These are phyloP conservation scores for Penelope pileata DNA, from an alignment of 2,113 vertebrate species.

Conservation along the genomic window DNA sequence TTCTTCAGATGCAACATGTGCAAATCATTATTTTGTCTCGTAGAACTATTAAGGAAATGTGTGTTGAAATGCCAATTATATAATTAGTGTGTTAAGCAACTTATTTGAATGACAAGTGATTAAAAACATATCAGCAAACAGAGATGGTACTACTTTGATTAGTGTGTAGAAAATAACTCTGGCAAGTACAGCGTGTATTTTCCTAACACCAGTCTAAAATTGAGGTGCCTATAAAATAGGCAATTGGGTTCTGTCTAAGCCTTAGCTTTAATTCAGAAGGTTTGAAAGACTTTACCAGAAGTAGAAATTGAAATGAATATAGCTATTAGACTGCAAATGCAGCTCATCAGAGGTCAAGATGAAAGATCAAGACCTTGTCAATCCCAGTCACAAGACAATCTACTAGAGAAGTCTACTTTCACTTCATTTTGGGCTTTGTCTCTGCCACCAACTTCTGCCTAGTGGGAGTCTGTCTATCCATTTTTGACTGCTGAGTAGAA, in stretches of 20 bases:
- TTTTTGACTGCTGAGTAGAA: constrained; percentile 36
- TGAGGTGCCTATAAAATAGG: neutral
- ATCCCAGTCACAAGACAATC: neutral
- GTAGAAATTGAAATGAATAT: neutral
- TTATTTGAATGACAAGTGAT: constrained; percentile 19
- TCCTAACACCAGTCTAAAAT: neutral
- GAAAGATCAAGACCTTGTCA: neutral
- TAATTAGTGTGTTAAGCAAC: constrained; percentile 47
- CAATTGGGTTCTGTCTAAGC: neutral
- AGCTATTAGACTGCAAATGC: neutral
- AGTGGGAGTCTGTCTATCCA: neutral
- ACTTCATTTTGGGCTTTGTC: neutral
- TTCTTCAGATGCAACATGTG: constrained; percentile 36
- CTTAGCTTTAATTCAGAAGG: neutral
- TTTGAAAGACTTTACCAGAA: neutral
- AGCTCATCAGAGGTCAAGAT: neutral
- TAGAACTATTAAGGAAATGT: constrained; percentile 17
- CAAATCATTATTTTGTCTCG: constrained; percentile 46
- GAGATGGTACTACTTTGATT: neutral
- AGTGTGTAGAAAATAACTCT: neutral
- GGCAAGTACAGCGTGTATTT: neutral
- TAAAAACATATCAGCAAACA: constrained; percentile 12
- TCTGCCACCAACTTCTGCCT: neutral
- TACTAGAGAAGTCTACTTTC: neutral
- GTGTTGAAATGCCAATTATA: constrained; percentile 51